A percentile compares a stretch with the other conserved stretches of the same genome.
phyloP scores from a whole-genome alignment of 2,113 vertebrate species.

The Ceyx cyanopectus region DNA sequence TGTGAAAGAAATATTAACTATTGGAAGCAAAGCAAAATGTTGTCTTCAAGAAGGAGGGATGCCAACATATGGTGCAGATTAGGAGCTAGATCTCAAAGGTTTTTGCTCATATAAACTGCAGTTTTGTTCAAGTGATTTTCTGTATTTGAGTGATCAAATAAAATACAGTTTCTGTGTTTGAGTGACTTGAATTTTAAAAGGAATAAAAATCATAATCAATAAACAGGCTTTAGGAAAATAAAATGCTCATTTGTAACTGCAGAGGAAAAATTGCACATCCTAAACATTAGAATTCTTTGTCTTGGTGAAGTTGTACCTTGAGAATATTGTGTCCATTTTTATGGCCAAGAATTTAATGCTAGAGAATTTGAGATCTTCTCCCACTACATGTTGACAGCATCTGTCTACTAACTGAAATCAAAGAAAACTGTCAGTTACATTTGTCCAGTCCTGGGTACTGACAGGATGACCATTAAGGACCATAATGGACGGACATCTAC shows the following conservation, averaged over 20 bases:
- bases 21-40: background rate
- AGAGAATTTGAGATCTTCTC: background rate
- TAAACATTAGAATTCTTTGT: background rate
- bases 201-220: background rate
- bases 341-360: background rate
- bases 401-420: background rate
- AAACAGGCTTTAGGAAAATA: background rate
- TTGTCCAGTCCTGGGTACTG: background rate
- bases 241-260: background rate
- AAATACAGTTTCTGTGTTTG: background rate
- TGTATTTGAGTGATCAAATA: background rate
- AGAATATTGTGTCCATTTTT: background rate
- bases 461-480: background rate
- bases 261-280: background rate
- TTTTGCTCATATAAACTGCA: background rate
- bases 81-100: background rate
- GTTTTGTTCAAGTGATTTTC: background rate
- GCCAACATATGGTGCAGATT: background rate
- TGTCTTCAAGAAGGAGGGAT: background rate
- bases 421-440: background rate
- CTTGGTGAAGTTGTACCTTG: background rate
- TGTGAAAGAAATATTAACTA: background rate
- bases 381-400: background rate
- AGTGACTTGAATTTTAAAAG: background rate
- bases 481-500: background rate